These are phyloP conservation scores for rabbit (Oryctolagus cuniculus) DNA, from an alignment of 2,113 vertebrate species.

Conservation along the genomic window DNA sequence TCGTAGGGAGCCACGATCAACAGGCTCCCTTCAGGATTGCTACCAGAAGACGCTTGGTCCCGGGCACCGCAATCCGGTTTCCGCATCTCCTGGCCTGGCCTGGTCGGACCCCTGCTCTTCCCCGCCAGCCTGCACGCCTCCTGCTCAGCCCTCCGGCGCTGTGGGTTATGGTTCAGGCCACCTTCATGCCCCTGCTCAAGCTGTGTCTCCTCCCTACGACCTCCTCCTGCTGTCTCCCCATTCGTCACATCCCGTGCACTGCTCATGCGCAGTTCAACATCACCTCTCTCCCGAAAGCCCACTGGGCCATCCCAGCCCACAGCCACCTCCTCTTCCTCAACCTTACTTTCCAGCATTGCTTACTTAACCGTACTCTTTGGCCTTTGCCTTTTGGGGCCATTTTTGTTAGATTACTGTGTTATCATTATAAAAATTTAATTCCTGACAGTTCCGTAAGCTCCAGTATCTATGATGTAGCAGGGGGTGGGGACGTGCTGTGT, in stretches of 20 bases:
- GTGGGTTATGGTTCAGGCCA: background rate
- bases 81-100: background rate
- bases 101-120: background rate
- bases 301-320: background rate
- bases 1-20: background rate
- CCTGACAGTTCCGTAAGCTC: background rate
- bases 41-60: background rate
- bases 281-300: background rate
- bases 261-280: background rate
- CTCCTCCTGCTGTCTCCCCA: background rate
- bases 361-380: background rate
- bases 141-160: background rate
- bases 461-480: background rate
- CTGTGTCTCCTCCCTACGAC: background rate
- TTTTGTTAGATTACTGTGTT: constrained; percentile 28
- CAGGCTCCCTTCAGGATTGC: background rate
- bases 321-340: background rate
- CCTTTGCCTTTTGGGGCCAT: background rate
- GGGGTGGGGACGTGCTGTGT: background rate
- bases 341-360: background rate
- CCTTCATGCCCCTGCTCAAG: background rate
- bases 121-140: background rate
- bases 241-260: background rate
- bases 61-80: background rate
- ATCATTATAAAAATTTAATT: background rate